Evolutionary conservation across 2,113 vertebrate genomes (phyloP), one percentile per base, ranked within the genome.

Genomic region (Procavia capensis): DNA sequence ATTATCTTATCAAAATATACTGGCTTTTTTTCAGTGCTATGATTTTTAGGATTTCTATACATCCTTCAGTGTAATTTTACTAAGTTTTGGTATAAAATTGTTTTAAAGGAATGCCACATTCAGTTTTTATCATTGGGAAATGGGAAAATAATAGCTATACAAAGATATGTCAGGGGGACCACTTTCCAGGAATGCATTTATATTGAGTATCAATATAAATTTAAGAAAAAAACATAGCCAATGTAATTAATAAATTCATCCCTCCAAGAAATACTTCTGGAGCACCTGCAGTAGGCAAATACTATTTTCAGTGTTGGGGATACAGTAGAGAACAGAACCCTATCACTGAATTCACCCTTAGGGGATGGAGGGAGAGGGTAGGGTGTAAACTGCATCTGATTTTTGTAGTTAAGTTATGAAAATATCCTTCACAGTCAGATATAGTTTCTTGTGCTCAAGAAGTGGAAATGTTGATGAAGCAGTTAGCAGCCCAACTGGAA

Each of bases 371-470:
- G 41, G n/a, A 75, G 19, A 9, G 75, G 39, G 17, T n/a, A 9
- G 61, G 39, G 19, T 61, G 89, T 86, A 68, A 54, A 66, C 57
- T 19, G 75, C 10, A 34, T 25, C 4, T 25, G 75, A 22, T 59
- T 89, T 83, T 78, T 88, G 24, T 59, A 59, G 31, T 91, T n/a
- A 90, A 84, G 43, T 81, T 59, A 75, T 68, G 29, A 78, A 88
- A 95, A 66, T 94, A 25, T 61, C 22, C 59, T 97, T 88, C 96
- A 36, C 94, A 99, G 99, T 98, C 98, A 54, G 99, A 99, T 96
- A 97, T 98, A 63, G 81, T 98, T 91, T 89, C 98, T n/a, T 98
- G 99, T 91, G 98, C 98, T 57, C 97, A 98, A 96, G 99, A 99
- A 95, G 98, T 99, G 66, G 99, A 99, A 81, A 63, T 92, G 5